These are phyloP conservation scores for Epistrophe eligans DNA, from an alignment of 2,888 invertebrate genomes.

Conservation along the genomic window DNA sequence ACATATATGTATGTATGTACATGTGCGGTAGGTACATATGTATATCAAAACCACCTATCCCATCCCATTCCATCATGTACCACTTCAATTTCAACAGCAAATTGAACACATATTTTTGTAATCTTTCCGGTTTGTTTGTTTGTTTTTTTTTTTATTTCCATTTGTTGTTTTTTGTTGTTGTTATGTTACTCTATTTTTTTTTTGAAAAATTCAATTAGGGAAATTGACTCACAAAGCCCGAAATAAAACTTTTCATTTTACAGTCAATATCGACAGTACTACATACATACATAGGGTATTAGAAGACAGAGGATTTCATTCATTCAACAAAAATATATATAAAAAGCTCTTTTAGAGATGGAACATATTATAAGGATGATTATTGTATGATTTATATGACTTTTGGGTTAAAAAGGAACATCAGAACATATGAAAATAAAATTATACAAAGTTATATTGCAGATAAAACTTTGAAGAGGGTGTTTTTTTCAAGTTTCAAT, in stretches of 20 bases:
- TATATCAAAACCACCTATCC: neutral
- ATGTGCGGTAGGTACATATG: neutral
- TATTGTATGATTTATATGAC: too few relatives aligned
- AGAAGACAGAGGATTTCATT: conserved; percentile 13
- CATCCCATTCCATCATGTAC: conserved; percentile 13
- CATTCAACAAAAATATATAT: neutral
- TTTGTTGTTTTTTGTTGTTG: neutral
- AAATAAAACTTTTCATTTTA: conserved; percentile 34
- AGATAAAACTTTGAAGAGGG: too few relatives aligned
- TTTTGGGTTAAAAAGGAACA: too few relatives aligned
- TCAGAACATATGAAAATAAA: too few relatives aligned
- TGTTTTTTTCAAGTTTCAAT: too few relatives aligned
- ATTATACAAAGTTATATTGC: too few relatives aligned
- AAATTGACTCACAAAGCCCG: conserved; percentile 27
- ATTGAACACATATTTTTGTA: conserved; percentile 36
- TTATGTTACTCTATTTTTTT: neutral
- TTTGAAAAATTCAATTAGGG: conserved; percentile 19
- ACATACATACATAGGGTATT: too few relatives aligned
- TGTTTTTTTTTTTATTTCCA: too few relatives aligned
- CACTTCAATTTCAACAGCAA: conserved; percentile 38
- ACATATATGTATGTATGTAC: neutral
- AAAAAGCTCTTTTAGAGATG: neutral
- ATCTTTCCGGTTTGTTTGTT: conserved; percentile 19
- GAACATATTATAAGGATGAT: too few relatives aligned
- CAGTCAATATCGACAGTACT: conserved; percentile 15